Conservation (phyloP, 2,113 vertebrate genomes). For the Hyaena hyaena region DNA sequence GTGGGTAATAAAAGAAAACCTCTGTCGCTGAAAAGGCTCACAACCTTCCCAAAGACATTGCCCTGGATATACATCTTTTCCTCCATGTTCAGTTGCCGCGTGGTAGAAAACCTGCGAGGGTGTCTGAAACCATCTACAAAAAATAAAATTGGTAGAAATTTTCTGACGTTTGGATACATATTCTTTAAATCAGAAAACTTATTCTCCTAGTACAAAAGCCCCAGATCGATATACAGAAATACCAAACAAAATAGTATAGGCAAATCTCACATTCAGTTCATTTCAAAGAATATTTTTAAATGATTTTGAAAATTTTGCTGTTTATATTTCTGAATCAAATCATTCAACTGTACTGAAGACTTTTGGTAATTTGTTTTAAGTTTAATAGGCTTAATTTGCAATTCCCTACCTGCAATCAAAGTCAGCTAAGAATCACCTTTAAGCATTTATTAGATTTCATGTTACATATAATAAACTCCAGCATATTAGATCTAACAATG, state of each 20-base stretch:
- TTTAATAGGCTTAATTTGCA: not conserved
- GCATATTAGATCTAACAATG: not conserved
- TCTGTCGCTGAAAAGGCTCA: conserved; percentile 97
- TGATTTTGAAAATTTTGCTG: not conserved
- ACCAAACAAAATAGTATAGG: not conserved
- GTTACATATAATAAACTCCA: not conserved
- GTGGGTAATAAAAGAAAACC: conserved; percentile 99
- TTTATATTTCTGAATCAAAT: conserved; percentile 1
- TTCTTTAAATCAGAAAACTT: conserved; percentile 12
- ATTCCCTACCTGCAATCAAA: conserved; percentile 1
- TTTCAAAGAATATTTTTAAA: conserved; percentile 31
- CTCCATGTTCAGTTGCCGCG: conserved; percentile 96
- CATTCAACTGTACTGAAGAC: not conserved
- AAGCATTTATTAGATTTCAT: not conserved
- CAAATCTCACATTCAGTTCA: not conserved
- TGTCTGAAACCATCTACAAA: conserved; percentile 97
- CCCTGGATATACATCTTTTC: conserved; percentile 95
- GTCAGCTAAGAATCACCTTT: conserved; percentile 1
- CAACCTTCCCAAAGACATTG: conserved; percentile 98
- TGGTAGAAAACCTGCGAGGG: conserved; percentile 99
- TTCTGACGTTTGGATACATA: not conserved
- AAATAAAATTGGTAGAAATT: conserved; percentile 49
- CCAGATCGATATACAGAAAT: not conserved
- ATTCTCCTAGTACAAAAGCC: conserved; percentile 10
- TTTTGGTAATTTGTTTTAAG: conserved; percentile 18